Percentiles rank a stretch among this genome's conserved stretches.
Conservation (phyloP, 1,140 invertebrate genomes). For the Euura lappo region DNA sequence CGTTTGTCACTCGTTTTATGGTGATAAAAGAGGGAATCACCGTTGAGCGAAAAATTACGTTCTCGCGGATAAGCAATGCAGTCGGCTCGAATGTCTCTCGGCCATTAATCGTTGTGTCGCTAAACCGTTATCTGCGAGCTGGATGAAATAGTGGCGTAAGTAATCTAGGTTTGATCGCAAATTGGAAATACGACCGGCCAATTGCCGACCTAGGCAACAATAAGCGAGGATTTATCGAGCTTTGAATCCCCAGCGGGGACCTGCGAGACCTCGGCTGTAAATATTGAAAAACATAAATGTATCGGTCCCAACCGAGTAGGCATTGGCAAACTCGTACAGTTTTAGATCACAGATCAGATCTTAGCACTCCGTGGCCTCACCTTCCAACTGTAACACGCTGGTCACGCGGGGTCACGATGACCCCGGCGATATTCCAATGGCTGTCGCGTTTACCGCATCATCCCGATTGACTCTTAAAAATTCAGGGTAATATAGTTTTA, state of each 20-base stretch:
- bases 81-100: not conserved
- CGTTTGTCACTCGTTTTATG: no score
- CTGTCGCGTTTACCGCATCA: no score
- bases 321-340: no score
- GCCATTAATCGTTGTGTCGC: not conserved
- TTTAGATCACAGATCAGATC: no score
- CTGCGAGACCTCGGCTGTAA: not conserved
- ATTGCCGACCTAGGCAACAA: not conserved
- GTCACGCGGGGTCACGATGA: no score
- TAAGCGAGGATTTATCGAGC: not conserved
- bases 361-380: not conserved
- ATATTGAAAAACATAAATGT: not conserved
- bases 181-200: not conserved
- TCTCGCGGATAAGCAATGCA: not conserved
- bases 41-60: not conserved
- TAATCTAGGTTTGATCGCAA: conserved; percentile 5
- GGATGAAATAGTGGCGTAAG: not conserved
- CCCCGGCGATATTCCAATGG: no score
- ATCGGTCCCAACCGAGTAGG: not conserved
- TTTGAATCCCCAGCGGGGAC: not conserved
- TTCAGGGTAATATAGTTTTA: no score
- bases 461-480: no score
- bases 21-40: no score
- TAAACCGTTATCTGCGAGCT: not conserved
- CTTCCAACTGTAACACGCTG: not conserved